Percentiles rank a stretch among this genome's conserved stretches.
phyloP scores from a whole-genome alignment of 2,797 vertebrate genomes.

The Dendrocincla fuliginosa region DNA sequence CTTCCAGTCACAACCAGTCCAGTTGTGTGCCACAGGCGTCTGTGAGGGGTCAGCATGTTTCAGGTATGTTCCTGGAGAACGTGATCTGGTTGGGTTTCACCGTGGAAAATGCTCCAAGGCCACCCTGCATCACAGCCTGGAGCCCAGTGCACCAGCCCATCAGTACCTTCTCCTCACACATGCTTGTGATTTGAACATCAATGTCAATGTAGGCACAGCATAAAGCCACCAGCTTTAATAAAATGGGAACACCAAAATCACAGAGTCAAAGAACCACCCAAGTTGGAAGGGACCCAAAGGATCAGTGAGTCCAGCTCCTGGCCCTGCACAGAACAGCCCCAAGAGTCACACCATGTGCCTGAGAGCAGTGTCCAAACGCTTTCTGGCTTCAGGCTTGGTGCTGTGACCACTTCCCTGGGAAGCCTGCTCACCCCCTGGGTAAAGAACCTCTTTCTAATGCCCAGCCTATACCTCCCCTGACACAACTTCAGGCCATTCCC shows the following conservation, averaged over 20 bases:
- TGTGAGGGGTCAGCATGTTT: rapidly evolving
- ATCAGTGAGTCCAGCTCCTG: background rate
- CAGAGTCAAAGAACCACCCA: background rate
- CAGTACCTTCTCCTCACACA: background rate
- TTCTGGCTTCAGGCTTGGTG: background rate
- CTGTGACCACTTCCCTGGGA: background rate
- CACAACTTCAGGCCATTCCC: background rate
- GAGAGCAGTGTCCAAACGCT: background rate
- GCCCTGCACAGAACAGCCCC: background rate
- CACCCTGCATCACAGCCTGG: background rate
- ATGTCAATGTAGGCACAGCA: background rate
- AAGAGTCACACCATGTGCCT: rapidly evolving
- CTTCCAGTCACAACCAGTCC: background rate
- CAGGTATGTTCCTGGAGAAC: rapidly evolving
- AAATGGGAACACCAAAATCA: background rate
- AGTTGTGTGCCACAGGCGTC: rapidly evolving
- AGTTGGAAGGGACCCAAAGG: background rate
- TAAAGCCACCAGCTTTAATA: background rate
- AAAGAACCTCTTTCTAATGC: background rate
- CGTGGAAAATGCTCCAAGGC: background rate
- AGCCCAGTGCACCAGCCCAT: background rate
- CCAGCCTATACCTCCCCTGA: background rate
- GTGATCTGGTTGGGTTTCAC: background rate
- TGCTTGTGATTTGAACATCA: background rate
- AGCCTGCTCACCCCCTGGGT: background rate